Conservation (phyloP, 2,797 vertebrate species). For the Moxostoma hubbsi region DNA sequence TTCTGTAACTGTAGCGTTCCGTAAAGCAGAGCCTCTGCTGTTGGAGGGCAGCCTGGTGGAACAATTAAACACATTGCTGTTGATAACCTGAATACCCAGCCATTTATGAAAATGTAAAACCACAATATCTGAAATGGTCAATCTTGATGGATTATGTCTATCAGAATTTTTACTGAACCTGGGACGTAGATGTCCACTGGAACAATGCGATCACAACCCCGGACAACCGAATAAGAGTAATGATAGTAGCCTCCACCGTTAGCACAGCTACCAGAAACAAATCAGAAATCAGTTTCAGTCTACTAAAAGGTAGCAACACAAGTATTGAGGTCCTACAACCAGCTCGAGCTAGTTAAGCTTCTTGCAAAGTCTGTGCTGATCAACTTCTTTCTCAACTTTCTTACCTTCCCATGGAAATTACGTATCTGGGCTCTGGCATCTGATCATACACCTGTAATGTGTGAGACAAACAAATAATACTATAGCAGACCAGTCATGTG, state of each 20-base stretch:
- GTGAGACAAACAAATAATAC: conserved; percentile 38
- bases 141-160: not conserved
- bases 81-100: too few relatives aligned
- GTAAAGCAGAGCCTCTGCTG: conserved; percentile 94
- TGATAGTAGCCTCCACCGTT: conserved; percentile 98
- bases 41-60: conserved; percentile 90
- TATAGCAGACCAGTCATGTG: conserved; percentile 30
- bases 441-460: conserved; percentile 91
- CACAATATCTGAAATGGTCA: not conserved
- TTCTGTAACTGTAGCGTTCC: conserved; percentile 94
- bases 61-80: not conserved
- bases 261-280: conserved; percentile 83
- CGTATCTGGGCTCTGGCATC: conserved; percentile 97
- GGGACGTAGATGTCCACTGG: conserved; percentile 98
- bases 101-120: too few relatives aligned
- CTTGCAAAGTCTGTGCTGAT: not conserved
- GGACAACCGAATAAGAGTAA: conserved; percentile 94
- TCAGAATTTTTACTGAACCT: conserved; percentile 67
- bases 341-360: not conserved
- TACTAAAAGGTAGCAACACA: too few relatives aligned
- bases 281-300: not conserved
- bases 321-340: too few relatives aligned
- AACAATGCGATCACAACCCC: conserved; percentile 94
- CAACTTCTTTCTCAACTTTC: not conserved
- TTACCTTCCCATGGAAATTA: conserved; percentile 98